Evolutionary conservation across 1,140 invertebrate genomes (phyloP).

Genomic region (Drosophila setifemur): DNA sequence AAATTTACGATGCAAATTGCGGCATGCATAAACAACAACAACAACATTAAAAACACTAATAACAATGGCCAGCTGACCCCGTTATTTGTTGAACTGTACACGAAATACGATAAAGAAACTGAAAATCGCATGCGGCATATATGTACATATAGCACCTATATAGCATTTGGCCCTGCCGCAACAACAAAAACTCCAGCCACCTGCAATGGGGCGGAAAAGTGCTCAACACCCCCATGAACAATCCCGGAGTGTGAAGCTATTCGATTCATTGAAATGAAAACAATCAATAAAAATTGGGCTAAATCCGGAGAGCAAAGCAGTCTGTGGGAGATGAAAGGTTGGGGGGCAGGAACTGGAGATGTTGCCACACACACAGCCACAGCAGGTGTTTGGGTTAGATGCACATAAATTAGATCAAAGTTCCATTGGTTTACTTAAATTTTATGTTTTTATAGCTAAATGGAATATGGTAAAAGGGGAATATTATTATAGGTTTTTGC

Average conservation of each 20-base stretch:
- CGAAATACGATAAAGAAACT: constrained; percentile 43
- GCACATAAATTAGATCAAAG: no score
- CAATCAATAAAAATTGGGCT: constrained; percentile 47
- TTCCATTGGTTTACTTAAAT: no score
- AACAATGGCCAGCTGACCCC: constrained; percentile 74
- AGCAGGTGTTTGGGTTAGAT: constrained; percentile 30
- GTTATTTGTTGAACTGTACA: constrained; percentile 75
- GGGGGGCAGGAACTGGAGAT: not conserved
- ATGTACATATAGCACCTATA: constrained; percentile 4
- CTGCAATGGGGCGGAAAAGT: constrained; percentile 53
- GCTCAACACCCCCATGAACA: constrained; percentile 24
- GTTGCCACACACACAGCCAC: not conserved
- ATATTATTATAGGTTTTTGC: no score
- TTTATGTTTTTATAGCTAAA: no score
- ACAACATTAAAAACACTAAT: constrained; percentile 45
- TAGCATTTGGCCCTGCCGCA: constrained; percentile 31
- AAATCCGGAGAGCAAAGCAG: constrained; percentile 4
- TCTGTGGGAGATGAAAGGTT: not conserved
- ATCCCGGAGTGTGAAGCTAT: constrained; percentile 19
- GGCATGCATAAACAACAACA: constrained; percentile 63
- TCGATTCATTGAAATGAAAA: constrained; percentile 50
- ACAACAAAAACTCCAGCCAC: constrained; percentile 1
- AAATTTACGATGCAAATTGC: constrained; percentile 55
- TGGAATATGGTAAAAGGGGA: no score
- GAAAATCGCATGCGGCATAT: constrained; percentile 39